phyloP scores from a whole-genome alignment of 2,797 vertebrate species.

The Labroides dimidiatus region DNA sequence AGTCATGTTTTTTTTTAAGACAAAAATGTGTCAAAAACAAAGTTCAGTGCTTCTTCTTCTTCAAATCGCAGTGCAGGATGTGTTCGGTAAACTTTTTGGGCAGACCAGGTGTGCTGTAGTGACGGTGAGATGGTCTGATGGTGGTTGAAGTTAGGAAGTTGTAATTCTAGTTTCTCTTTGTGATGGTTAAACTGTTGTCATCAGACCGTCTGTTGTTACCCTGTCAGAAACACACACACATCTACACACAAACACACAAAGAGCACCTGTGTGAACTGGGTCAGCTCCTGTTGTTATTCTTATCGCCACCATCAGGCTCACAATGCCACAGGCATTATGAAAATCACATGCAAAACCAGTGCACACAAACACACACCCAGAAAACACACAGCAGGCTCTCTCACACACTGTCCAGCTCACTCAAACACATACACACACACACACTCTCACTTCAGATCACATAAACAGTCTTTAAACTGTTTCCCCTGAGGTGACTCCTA shows the following conservation, averaged over 20 bases:
- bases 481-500: neutral
- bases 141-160: too few relatives aligned
- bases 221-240: neutral
- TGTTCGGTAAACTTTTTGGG: too few relatives aligned
- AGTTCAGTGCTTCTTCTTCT: too few relatives aligned
- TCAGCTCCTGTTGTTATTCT: conserved; percentile 59
- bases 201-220: neutral
- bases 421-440: neutral
- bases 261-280: conserved; percentile 56
- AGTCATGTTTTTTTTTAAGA: too few relatives aligned
- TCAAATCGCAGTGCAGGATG: too few relatives aligned
- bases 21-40: too few relatives aligned
- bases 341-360: conserved; percentile 51
- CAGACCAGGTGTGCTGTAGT: too few relatives aligned
- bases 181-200: neutral
- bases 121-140: too few relatives aligned
- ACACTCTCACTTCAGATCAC: neutral
- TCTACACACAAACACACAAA: conserved; percentile 5
- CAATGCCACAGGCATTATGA: conserved; percentile 42
- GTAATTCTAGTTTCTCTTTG: neutral
- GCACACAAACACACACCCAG: conserved; percentile 14
- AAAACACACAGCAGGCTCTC: neutral
- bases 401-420: neutral
- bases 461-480: conserved; percentile 1
- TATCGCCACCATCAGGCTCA: conserved; percentile 33